These are phyloP conservation scores for Argynnis bischoffii DNA, from an alignment of 2,888 invertebrate genomes.

Conservation along the genomic window DNA sequence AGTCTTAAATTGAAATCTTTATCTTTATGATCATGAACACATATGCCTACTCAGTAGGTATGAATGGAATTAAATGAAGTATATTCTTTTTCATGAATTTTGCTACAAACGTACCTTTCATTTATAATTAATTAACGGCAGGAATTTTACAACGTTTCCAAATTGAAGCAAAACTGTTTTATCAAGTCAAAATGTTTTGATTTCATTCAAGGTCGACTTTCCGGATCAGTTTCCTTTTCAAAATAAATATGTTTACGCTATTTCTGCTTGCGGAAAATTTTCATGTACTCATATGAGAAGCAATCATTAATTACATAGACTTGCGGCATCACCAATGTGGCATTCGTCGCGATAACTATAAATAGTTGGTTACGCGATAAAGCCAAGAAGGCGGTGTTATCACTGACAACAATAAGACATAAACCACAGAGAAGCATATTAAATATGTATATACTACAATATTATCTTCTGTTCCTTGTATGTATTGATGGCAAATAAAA, in stretches of 20 bases:
- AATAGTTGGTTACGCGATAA: constrained; percentile 65
- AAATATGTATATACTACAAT: constrained; percentile 32
- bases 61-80: too few relatives aligned
- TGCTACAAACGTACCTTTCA: too few relatives aligned
- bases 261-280: constrained; percentile 32
- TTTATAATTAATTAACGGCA: too few relatives aligned
- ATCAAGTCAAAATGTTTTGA: too few relatives aligned
- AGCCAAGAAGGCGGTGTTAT: constrained; percentile 59
- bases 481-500: constrained; percentile 7
- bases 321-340: constrained; percentile 39
- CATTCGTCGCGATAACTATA: constrained; percentile 54
- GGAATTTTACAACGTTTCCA: too few relatives aligned
- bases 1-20: too few relatives aligned
- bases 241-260: background rate
- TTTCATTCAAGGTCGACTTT: background rate
- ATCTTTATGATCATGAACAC: too few relatives aligned
- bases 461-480: constrained; percentile 25
- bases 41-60: too few relatives aligned
- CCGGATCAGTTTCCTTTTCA: background rate
- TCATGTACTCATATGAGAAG: constrained; percentile 30
- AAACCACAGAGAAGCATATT: constrained; percentile 49
- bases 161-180: too few relatives aligned
- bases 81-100: too few relatives aligned
- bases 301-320: constrained; percentile 36
- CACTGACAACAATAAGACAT: constrained; percentile 67